Conservation (phyloP, 2,113 vertebrate genomes). For the Trachemys scripta region DNA sequence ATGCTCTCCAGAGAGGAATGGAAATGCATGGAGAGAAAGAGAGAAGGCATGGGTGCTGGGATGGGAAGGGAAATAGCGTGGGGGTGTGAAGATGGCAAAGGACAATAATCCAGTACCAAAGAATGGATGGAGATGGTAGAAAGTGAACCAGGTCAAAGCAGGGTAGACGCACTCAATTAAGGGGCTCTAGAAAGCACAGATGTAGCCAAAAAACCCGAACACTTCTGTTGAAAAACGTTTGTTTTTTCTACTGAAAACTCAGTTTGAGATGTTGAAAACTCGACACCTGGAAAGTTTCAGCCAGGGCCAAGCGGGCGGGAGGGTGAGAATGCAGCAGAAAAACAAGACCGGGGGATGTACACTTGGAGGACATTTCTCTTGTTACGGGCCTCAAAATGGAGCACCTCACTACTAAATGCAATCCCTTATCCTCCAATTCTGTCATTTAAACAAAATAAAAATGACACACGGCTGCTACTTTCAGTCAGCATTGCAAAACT, state of each 20-base stretch:
- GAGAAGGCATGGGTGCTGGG: not conserved
- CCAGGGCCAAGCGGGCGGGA: not conserved
- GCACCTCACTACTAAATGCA: not conserved
- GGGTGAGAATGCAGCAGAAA: not conserved
- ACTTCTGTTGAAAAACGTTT: not conserved
- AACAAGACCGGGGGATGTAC: not conserved
- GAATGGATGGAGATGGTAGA: not conserved
- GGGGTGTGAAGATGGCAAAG: not conserved
- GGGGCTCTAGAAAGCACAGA: not conserved
- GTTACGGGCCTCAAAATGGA: not conserved
- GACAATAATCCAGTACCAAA: not conserved
- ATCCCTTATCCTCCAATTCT: not conserved
- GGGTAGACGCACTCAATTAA: not conserved
- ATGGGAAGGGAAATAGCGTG: not conserved
- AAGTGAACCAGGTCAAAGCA: not conserved
- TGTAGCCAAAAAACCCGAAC: not conserved
- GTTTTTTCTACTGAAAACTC: not conserved
- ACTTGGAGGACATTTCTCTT: not conserved
- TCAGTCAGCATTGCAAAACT: not conserved
- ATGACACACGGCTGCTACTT: not conserved
- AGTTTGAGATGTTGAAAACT: not conserved
- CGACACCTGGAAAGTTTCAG: not conserved
- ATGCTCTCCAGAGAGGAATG: constrained; percentile 66
- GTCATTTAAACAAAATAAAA: not conserved
- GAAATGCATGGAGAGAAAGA: constrained; percentile 47